These are phyloP conservation scores for Saturnia japonica DNA, from an alignment of 2,888 invertebrate genomes.

Conservation along the genomic window DNA sequence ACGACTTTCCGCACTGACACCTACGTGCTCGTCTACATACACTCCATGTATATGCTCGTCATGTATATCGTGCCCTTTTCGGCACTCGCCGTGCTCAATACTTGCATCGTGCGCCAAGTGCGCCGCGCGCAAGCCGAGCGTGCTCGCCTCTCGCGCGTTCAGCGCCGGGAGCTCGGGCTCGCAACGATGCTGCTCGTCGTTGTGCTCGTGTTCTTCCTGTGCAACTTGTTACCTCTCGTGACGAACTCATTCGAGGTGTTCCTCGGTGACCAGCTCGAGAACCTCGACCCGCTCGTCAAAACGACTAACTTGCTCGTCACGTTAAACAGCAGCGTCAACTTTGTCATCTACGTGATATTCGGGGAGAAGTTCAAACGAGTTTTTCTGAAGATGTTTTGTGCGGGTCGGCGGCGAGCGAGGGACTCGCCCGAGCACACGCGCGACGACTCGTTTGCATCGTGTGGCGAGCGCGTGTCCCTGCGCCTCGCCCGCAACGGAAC, in stretches of 20 bases:
- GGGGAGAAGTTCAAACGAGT: conserved; percentile 97
- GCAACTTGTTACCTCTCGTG: conserved; percentile 93
- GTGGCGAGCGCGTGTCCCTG: conserved; percentile 88
- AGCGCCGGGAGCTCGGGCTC: conserved; percentile 95
- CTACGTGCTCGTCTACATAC: conserved; percentile 94
- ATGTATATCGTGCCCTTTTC: conserved; percentile 97
- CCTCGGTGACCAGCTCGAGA: conserved; percentile 64
- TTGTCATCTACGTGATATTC: conserved; percentile 98
- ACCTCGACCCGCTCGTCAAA: conserved; percentile 86
- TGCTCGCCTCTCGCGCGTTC: conserved; percentile 92
- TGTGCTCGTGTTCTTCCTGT: conserved; percentile 96
- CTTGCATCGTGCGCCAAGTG: conserved; percentile 94
- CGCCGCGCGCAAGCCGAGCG: conserved; percentile 94
- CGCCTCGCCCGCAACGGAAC: conserved; percentile 78
- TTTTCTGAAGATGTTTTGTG: conserved; percentile 90
- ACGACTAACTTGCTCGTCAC: conserved; percentile 96
- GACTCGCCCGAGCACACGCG: conserved; percentile 86
- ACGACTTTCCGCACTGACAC: conserved; percentile 85
- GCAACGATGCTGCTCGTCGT: conserved; percentile 98
- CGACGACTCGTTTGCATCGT: conserved; percentile 92
- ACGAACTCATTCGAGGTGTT: conserved; percentile 94
- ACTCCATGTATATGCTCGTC: conserved; percentile 96
- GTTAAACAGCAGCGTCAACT: conserved; percentile 98
- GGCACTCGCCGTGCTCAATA: conserved; percentile 93
- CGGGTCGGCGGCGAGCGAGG: conserved; percentile 81